phyloP scores from a whole-genome alignment of 2,113 vertebrate genomes.

The Cercocebus atys region DNA sequence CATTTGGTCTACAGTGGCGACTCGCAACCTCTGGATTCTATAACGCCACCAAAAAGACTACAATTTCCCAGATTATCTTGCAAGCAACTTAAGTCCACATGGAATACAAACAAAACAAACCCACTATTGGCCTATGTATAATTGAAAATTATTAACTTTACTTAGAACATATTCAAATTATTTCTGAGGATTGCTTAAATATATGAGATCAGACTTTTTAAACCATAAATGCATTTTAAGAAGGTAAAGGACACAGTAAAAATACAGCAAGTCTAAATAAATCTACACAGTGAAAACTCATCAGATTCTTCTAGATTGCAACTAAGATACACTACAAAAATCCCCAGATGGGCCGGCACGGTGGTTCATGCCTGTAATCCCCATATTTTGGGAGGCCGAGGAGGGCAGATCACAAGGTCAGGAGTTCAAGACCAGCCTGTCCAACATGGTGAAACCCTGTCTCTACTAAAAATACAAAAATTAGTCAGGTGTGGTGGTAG shows the following conservation, averaged over 20 bases:
- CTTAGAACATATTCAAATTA: not conserved
- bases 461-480: too few relatives aligned
- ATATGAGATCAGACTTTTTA: not conserved
- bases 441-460: too few relatives aligned
- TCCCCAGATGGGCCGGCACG: too few relatives aligned
- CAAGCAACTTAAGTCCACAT: not conserved
- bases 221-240: not conserved
- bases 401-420: too few relatives aligned
- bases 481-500: too few relatives aligned
- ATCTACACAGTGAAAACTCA: rapidly evolving
- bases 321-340: not conserved
- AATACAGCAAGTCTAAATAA: not conserved
- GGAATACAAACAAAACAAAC: not conserved
- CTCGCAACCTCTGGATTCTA: not conserved
- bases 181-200: not conserved
- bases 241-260: not conserved
- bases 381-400: too few relatives aligned
- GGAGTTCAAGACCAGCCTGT: too few relatives aligned
- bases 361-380: too few relatives aligned
- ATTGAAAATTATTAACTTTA: not conserved
- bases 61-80: not conserved
- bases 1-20: not conserved
- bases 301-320: not conserved
- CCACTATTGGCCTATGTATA: not conserved
- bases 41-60: not conserved